Evolutionary conservation across 2,888 invertebrate genomes (phyloP).

Genomic region (Dicyrtoma fusca): DNA sequence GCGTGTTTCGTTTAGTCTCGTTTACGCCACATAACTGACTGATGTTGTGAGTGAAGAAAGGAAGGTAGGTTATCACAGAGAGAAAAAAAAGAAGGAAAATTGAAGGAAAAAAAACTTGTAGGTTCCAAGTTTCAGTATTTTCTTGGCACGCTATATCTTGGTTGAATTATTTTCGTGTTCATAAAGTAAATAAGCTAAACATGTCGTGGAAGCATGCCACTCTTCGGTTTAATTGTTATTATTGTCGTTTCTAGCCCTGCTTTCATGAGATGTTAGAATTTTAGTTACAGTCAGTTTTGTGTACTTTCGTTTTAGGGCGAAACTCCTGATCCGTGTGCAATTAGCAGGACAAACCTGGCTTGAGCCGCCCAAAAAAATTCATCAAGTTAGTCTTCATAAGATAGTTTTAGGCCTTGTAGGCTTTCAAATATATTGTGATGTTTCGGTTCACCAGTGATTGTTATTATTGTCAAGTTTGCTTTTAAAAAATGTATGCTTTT

Average conservation of each 20-base stretch:
- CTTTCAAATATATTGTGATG: too few species aligned
- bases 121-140: constrained; percentile 14
- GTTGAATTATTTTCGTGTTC: constrained; percentile 35
- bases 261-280: too few species aligned
- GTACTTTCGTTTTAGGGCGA: too few species aligned
- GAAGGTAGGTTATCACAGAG: background rate
- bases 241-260: constrained; percentile 3
- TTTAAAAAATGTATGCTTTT: too few species aligned
- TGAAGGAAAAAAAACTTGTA: constrained; percentile 2
- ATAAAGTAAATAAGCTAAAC: constrained; percentile 46
- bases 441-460: too few species aligned
- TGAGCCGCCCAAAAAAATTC: too few species aligned
- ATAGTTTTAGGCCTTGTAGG: too few species aligned
- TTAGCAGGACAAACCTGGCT: too few species aligned
- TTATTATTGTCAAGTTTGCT: too few species aligned
- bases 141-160: constrained; percentile 23
- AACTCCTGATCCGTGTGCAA: too few species aligned
- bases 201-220: constrained; percentile 18
- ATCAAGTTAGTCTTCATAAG: too few species aligned
- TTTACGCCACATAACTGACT: constrained; percentile 22
- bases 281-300: too few species aligned
- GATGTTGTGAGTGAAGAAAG: constrained; percentile 8
- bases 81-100: background rate
- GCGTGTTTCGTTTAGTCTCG: constrained; percentile 2
- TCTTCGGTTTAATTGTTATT: constrained; percentile 20